Base-by-base conservation (phyloP, 2,888 invertebrate genomes). In the Torymus auratus region DNA sequence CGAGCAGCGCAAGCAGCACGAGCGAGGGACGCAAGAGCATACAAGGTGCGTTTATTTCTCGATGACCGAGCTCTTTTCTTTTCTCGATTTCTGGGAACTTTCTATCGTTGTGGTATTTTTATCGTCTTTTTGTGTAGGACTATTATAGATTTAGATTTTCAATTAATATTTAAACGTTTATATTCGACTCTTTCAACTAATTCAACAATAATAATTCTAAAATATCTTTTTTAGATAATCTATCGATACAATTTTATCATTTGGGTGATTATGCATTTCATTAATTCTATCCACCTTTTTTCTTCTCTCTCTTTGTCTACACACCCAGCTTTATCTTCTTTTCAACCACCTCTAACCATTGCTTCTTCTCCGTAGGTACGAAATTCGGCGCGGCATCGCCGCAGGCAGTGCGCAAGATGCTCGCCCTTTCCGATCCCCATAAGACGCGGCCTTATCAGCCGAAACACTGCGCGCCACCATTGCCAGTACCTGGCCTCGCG, bases 341-440 rank as follows among this genome's bases (percentile, higher is more conserved):
- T 41, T 41, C 7, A 41, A 41, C 41, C 41, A 41, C 7, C 41
- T 4, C 41, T 52, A n/a, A 15, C 7, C 52, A 56, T 28, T 52
- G 41, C 28, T 17, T 52, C 28, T 10, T 11, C 7, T 41, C 15
- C 62, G 58, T 68, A 91, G 91, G 91, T 86, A 91, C 91, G 84
- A 91, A 91, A 84, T 91, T 91, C 82, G 96, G 98, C 84, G 96
- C 98, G 60, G 98, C 98, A 60, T 98, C 98, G 14, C 99, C 99
- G 20, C 98, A 99, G 91, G 98, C 99, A 11, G 98, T 99, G 17
- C 94, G 98, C 87, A 99, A 99, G 91, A 94, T 99, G 90, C 92
- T 99, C 85, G 96, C 98, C 10, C 93, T 99, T 52, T 96, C 97
- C 13, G 97, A 97, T 89, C 95, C 96, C 14, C 95, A 95, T 72